phyloP scores from a whole-genome alignment of 2,113 vertebrate genomes.

The Dicerorhinus sumatrensis region DNA sequence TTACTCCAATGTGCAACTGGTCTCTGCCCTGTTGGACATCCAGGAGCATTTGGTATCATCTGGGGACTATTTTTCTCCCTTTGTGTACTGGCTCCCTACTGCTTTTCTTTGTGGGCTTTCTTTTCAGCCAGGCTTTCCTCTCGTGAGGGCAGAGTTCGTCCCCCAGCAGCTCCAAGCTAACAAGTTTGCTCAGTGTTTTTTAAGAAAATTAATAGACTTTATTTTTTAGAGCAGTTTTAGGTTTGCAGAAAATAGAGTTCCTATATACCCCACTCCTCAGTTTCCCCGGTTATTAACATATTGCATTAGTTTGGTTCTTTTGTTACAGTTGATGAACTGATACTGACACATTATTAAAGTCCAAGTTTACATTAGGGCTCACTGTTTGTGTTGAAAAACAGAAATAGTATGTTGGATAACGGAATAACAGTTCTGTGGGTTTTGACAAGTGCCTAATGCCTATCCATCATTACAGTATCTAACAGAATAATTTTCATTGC shows the following conservation, averaged over 20 bases:
- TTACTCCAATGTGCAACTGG: neutral
- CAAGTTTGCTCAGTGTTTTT: neutral
- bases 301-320: neutral
- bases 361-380: neutral
- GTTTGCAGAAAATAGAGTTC: slow-evolving; percentile 38
- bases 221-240: slow-evolving; percentile 42
- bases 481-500: neutral
- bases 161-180: neutral
- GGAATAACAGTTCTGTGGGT: neutral
- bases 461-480: neutral
- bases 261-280: neutral
- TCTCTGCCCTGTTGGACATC: neutral
- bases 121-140: neutral
- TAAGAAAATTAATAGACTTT: neutral
- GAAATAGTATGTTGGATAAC: neutral
- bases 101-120: neutral
- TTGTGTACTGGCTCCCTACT: neutral
- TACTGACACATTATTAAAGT: neutral
- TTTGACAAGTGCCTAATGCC: neutral
- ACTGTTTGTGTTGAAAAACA: neutral
- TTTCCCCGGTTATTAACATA: neutral
- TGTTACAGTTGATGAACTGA: neutral
- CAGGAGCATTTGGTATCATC: neutral
- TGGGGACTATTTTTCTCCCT: neutral
- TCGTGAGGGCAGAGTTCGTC: neutral